phyloP scores from a whole-genome alignment of 2,888 invertebrate genomes.

The Halictus quadricinctus region DNA sequence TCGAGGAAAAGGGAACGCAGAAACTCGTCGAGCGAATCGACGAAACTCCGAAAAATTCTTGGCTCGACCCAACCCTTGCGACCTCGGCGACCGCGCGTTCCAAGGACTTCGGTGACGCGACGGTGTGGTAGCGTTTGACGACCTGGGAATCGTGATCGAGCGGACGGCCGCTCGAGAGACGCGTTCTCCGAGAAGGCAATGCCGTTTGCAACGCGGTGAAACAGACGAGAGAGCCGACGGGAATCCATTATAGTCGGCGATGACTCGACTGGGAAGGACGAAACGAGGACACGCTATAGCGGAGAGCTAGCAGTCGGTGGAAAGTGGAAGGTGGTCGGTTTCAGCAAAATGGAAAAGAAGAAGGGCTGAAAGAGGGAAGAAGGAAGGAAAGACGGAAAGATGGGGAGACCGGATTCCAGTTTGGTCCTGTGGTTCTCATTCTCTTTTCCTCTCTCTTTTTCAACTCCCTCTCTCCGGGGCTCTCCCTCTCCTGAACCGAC shows the following conservation, averaged over 20 bases:
- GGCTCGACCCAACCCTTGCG: not conserved
- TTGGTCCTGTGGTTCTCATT: slow-evolving; percentile 24
- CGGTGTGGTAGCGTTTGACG: not conserved
- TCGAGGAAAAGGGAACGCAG: not conserved
- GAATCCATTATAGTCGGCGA: not conserved
- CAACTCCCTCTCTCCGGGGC: not conserved
- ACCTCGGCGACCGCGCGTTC: not conserved
- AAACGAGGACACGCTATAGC: not conserved
- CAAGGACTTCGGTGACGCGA: not conserved
- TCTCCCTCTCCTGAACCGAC: slow-evolving; percentile 66
- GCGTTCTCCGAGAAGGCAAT: not conserved
- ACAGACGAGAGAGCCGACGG: not conserved
- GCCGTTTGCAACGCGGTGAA: not conserved
- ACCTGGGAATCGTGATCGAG: not conserved
- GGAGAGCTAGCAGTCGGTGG: not conserved
- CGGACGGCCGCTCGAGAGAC: not conserved
- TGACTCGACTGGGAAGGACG: slow-evolving; percentile 7
- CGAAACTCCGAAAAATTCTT: not conserved
- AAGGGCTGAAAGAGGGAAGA: slow-evolving; percentile 38
- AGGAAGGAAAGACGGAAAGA: slow-evolving; percentile 43
- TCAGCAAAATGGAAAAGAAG: slow-evolving; percentile 31
- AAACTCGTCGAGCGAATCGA: not conserved
- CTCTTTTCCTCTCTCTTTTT: slow-evolving; percentile 67
- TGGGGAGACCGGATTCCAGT: slow-evolving; percentile 52
- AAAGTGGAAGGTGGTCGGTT: slow-evolving; percentile 5